phyloP scores from a whole-genome alignment of 2,113 vertebrate species.

The Oceanodroma tethys region DNA sequence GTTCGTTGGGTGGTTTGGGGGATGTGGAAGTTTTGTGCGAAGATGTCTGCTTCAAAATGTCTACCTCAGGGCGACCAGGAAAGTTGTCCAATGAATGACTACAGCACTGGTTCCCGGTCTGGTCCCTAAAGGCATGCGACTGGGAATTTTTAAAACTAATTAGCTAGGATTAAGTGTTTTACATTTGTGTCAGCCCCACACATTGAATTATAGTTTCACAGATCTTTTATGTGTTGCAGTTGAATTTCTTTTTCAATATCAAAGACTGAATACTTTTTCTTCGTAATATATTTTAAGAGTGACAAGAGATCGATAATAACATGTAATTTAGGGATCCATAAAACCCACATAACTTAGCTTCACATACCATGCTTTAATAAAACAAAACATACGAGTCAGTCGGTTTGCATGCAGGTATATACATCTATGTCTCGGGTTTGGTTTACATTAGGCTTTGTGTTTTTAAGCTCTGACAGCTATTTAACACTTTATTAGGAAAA shows the following conservation, averaged over 20 bases:
- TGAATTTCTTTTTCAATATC: slow-evolving; percentile 21
- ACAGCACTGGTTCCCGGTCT: neutral
- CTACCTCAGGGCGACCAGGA: neutral
- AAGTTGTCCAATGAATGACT: neutral
- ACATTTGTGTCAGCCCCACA: neutral
- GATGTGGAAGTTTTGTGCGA: neutral
- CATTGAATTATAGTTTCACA: neutral
- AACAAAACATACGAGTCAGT: neutral
- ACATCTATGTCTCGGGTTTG: neutral
- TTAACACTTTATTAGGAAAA: slow-evolving; percentile 12
- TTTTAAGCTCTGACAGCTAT: neutral
- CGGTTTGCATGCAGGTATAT: neutral
- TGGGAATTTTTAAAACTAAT: neutral
- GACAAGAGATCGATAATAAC: slow-evolving; percentile 40
- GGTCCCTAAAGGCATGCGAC: neutral
- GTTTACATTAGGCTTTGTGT: neutral
- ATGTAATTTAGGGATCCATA: slow-evolving; percentile 37
- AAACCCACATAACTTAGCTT: slow-evolving; percentile 12
- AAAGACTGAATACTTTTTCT: slow-evolving; percentile 6
- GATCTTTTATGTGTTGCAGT: neutral
- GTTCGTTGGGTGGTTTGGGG: neutral
- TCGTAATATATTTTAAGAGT: neutral
- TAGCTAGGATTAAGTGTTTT: neutral
- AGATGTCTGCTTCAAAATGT: neutral
- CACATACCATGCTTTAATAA: slow-evolving; percentile 21